Conservation (phyloP, 2,797 vertebrate species). For the Mormyrops attenuatus region DNA sequence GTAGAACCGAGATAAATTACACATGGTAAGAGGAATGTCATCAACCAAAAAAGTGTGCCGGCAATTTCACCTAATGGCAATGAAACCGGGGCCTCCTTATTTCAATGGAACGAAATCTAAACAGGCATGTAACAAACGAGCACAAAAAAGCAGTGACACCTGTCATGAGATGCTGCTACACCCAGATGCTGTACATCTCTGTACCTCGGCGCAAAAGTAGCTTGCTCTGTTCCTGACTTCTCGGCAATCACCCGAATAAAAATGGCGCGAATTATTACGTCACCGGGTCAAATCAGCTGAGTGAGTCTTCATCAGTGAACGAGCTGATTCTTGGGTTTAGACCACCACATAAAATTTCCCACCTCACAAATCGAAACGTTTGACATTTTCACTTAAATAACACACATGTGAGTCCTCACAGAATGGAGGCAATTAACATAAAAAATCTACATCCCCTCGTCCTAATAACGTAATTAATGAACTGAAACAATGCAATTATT, state of each 20-base stretch:
- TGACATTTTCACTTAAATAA: neutral
- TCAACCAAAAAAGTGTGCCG: conserved; percentile 42
- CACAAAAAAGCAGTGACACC: neutral
- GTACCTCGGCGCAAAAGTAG: neutral
- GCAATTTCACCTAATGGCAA: conserved; percentile 15
- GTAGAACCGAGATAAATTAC: conserved; percentile 13
- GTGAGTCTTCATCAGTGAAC: neutral
- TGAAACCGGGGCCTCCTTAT: conserved; percentile 36
- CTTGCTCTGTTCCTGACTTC: neutral
- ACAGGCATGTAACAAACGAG: conserved; percentile 22
- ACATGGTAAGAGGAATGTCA: neutral
- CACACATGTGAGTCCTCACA: neutral
- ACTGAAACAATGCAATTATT: conserved; percentile 56
- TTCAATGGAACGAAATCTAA: conserved; percentile 39
- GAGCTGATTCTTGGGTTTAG: neutral
- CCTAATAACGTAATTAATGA: conserved; percentile 60
- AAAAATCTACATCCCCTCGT: conserved; percentile 33
- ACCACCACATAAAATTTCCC: neutral
- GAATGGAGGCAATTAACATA: neutral
- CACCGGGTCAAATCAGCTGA: neutral
- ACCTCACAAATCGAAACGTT: neutral
- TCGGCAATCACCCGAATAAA: neutral
- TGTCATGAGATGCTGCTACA: neutral
- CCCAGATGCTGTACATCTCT: neutral
- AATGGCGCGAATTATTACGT: neutral